phyloP scores from a whole-genome alignment of 2,888 invertebrate genomes.

The Fissipunctia ypsillon region DNA sequence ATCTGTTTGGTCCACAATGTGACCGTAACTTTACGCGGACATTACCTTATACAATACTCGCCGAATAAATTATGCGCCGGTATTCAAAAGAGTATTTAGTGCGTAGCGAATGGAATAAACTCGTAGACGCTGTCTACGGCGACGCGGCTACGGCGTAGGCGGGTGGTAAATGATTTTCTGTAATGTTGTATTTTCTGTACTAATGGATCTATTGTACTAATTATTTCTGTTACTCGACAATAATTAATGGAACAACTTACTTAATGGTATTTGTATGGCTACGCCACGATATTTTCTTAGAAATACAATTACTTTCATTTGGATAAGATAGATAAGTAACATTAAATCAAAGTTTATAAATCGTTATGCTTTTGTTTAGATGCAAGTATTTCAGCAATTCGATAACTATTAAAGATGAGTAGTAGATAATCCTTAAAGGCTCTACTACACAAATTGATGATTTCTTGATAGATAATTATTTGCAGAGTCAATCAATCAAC shows the following conservation, averaged over 20 bases:
- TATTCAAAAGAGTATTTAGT: conserved; percentile 58
- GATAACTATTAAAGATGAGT: background rate
- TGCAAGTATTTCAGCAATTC: background rate
- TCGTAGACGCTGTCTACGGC: conserved; percentile 60
- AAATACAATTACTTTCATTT: background rate
- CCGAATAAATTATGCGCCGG: conserved; percentile 58
- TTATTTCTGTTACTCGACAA: conserved; percentile 32
- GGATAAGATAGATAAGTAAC: background rate
- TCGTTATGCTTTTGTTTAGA: background rate
- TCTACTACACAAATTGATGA: no score
- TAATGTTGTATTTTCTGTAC: conserved; percentile 43
- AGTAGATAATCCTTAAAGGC: background rate
- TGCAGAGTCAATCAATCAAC: no score
- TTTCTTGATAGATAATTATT: no score
- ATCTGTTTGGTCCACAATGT: conserved; percentile 70
- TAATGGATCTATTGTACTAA: conserved; percentile 55
- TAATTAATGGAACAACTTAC: conserved; percentile 49
- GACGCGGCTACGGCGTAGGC: conserved; percentile 57
- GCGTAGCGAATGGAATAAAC: conserved; percentile 62
- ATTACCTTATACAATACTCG: conserved; percentile 65
- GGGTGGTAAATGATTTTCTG: conserved; percentile 12
- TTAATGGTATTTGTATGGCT: conserved; percentile 31
- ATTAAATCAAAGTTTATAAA: background rate
- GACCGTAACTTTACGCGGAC: conserved; percentile 58
- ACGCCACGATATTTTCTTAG: conserved; percentile 2